phyloP scores from a whole-genome alignment of 2,113 vertebrate species.

The Rhineura floridana region DNA sequence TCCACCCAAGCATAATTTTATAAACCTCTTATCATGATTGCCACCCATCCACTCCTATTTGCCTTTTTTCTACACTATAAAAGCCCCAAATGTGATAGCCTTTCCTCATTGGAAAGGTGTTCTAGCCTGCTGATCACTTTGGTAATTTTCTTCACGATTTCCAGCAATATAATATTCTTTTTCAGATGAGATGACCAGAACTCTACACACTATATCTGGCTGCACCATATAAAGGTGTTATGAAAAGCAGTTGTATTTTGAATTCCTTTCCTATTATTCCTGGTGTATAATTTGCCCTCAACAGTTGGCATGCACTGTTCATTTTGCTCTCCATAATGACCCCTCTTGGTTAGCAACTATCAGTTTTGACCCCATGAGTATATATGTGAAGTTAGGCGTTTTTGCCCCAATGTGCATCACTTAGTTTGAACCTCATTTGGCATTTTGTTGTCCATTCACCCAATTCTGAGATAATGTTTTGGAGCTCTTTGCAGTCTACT shows the following conservation, averaged over 20 bases:
- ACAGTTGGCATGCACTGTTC: background rate
- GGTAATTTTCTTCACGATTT: background rate
- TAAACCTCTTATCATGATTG: background rate
- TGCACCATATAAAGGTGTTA: background rate
- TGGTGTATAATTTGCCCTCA: background rate
- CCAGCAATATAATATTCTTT: background rate
- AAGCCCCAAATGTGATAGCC: background rate
- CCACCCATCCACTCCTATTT: background rate
- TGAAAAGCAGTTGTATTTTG: background rate
- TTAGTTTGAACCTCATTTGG: background rate
- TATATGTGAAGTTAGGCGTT: background rate
- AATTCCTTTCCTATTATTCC: background rate
- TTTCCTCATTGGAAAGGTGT: background rate
- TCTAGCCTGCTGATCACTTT: background rate
- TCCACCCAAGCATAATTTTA: background rate
- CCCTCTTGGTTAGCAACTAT: background rate
- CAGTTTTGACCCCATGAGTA: background rate
- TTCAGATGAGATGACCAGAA: background rate
- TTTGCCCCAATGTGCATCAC: background rate
- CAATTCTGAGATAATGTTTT: background rate
- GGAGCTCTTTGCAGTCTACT: background rate
- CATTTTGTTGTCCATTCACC: background rate
- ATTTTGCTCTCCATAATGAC: background rate
- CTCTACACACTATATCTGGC: background rate
- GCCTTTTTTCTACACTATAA: background rate